A percentile compares a stretch with the other conserved stretches of the same genome.
phyloP scores from a whole-genome alignment of 1,140 invertebrate genomes.

The Leptinotarsa defecta region DNA sequence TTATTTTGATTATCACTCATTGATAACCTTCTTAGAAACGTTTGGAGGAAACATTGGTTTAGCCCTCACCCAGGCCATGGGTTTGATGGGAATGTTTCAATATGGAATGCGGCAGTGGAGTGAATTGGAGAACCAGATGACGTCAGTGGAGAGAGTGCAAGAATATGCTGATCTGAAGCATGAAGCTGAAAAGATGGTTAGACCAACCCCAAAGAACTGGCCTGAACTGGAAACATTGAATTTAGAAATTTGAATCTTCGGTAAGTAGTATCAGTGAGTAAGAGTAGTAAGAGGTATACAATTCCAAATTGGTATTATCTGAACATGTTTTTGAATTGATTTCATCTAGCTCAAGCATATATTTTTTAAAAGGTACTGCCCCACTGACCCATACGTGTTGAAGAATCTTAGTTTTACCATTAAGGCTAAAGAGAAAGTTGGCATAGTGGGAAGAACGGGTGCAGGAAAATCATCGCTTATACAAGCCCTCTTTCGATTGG shows the following conservation, averaged over 20 bases:
- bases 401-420: constrained; percentile 65
- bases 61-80: constrained; percentile 77
- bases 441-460: constrained; percentile 71
- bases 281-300: constrained; percentile 37
- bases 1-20: not conserved
- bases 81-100: constrained; percentile 78
- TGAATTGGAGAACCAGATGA: constrained; percentile 82
- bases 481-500: constrained; percentile 71
- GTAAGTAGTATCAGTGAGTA: constrained; percentile 58
- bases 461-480: constrained; percentile 74
- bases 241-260: constrained; percentile 64
- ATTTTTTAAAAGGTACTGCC: constrained; percentile 50
- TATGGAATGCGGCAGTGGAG: constrained; percentile 81
- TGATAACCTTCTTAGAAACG: constrained; percentile 22
- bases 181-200: constrained; percentile 62
- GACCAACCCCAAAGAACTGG: constrained; percentile 41
- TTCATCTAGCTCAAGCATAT: constrained; percentile 51
- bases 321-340: constrained; percentile 61
- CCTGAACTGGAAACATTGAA: constrained; percentile 40
- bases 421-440: constrained; percentile 65
- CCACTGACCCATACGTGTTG: constrained; percentile 66
- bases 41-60: constrained; percentile 74
- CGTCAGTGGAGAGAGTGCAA: constrained; percentile 74
- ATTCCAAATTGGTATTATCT: constrained; percentile 69
- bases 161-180: constrained; percentile 73